Percentiles rank a stretch among this genome's conserved stretches.
Evolutionary conservation across 2,888 invertebrate species (phyloP).

Genomic region (Oasisia sp.): DNA sequence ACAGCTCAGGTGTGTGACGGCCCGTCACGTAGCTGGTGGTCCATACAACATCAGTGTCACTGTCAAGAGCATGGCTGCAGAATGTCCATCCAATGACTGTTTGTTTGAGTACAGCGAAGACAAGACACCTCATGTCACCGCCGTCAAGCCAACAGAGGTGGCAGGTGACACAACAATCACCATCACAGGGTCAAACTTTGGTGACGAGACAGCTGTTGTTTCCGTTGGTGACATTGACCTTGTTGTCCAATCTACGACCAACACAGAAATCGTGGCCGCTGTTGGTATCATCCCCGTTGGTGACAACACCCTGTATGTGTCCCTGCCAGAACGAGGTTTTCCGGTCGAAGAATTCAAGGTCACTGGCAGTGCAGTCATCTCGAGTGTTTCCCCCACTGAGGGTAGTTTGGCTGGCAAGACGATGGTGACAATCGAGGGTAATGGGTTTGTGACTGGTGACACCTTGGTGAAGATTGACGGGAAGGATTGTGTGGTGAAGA

Average conservation of each 20-base stretch:
- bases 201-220: neutral
- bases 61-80: neutral
- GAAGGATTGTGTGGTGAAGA: neutral
- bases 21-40: neutral
- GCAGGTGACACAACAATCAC: conserved; percentile 3
- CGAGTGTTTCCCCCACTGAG: conserved; percentile 20
- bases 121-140: neutral
- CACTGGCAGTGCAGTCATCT: neutral
- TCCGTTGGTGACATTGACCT: conserved; percentile 24
- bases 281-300: conserved; percentile 23
- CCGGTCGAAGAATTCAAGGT: neutral
- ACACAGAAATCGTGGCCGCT: neutral
- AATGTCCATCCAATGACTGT: neutral
- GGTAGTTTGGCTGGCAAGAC: conserved; percentile 30
- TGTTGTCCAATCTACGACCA: conserved; percentile 17
- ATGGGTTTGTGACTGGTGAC: conserved; percentile 25
- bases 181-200: conserved; percentile 26
- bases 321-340: too few relatives aligned
- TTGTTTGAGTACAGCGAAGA: neutral
- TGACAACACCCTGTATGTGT: neutral
- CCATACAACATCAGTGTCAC: neutral
- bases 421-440: conserved; percentile 24
- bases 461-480: conserved; percentile 22
- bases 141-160: conserved; percentile 13
- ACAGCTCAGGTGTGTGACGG: neutral